phyloP scores from a whole-genome alignment of 2,113 vertebrate species.

The Callipepla squamata region DNA sequence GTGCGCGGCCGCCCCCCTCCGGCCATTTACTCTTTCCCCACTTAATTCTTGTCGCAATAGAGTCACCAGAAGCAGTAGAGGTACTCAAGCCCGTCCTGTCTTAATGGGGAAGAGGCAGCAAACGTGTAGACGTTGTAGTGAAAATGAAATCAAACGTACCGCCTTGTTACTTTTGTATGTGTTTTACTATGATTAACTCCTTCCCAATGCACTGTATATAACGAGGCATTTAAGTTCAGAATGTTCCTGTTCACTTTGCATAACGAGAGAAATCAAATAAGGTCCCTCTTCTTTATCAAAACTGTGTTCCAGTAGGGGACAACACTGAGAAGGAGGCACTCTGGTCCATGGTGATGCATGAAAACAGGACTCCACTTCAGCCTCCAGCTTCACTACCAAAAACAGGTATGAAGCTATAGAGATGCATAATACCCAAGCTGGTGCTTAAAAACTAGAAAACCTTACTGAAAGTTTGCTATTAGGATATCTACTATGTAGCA shows the following conservation, averaged over 20 bases:
- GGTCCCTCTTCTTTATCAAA: background rate
- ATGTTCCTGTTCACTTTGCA: background rate
- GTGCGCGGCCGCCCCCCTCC: background rate
- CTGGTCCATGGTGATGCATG: too few relatives aligned
- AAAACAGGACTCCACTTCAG: too few relatives aligned
- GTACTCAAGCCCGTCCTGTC: background rate
- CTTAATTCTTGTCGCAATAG: too few relatives aligned
- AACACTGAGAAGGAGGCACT: too few relatives aligned
- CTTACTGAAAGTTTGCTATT: background rate
- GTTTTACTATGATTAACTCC: background rate
- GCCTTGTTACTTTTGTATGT: rapidly evolving
- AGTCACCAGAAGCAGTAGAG: background rate
- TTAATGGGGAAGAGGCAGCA: background rate
- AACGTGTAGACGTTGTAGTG: background rate
- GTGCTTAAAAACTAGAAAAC: background rate
- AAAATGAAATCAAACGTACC: background rate
- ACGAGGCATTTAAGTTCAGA: background rate
- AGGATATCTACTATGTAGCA: background rate
- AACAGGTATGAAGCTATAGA: too few relatives aligned
- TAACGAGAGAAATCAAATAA: background rate
- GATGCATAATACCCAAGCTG: too few relatives aligned
- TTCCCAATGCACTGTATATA: too few relatives aligned
- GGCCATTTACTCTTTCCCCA: background rate
- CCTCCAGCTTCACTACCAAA: too few relatives aligned
- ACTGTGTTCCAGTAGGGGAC: too few relatives aligned